Base-by-base conservation (phyloP, 2,113 vertebrate genomes). In the Pogonocichla stellata region DNA sequence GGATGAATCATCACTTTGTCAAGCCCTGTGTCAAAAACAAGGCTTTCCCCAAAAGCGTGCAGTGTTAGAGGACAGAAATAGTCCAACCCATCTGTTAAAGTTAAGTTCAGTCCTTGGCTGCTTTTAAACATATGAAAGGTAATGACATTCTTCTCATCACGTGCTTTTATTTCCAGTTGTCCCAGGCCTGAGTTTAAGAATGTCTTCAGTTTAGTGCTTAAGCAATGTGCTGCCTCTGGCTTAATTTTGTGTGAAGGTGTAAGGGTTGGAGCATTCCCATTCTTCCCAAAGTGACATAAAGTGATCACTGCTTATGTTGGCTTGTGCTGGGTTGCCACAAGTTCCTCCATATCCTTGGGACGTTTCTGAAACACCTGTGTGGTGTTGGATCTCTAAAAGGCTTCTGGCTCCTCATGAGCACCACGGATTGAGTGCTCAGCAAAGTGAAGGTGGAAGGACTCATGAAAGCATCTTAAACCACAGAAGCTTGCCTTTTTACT, bases 1-100 rank as follows among this genome's bases (percentile, higher is more conserved):
- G 61, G 75, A 70, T 97, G 96, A 96, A 94, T 97, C 96, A 93
- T 95, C 93, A 91, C 85, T 95, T 96, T 96, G 95, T 97, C 80
- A 83, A 92, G 73, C 64, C 86, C 80, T 14, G 34, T 86, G 72
- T 93, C 87, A 72, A 92, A 92, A 96, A 47, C 84, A 73, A 69
- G 80, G 93, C 84, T 95, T 93, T 71, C 79, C 82, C 94, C 90
- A 5, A 47, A 94, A 88, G 51, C 5, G 1, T 3, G 4, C 29
- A 4, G 71, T 53, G 56, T 43, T 33, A 14, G 28, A 60, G 45
- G 57, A 13, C 40, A 74, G 62, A 70, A 84, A 42, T 15, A 80
- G 57, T 24, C 25, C 0, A 15, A 14, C 22, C 38, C 65, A n/a
- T 82, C 82, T 91, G 89, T 57, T 86, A 86, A 94, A 89, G 75